These are phyloP conservation scores for Mamestra brassicae DNA, from an alignment of 2,888 invertebrate genomes.

Conservation along the genomic window DNA sequence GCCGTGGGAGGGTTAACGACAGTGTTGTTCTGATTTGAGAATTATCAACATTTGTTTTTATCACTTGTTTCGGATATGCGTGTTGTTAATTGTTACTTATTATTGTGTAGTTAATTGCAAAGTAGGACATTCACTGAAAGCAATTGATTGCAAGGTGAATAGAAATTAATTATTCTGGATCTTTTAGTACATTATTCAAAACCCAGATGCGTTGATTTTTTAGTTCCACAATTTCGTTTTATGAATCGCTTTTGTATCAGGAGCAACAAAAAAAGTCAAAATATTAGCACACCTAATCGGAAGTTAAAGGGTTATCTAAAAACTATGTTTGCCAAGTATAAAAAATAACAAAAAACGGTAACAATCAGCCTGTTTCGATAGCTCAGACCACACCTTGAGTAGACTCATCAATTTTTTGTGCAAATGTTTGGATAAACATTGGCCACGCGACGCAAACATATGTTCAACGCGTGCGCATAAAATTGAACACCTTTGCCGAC, in stretches of 20 bases:
- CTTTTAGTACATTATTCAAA: no score
- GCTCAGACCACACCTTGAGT: conserved; percentile 76
- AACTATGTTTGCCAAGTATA: conserved; percentile 30
- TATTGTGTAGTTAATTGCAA: neutral
- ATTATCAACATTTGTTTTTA: conserved; percentile 57
- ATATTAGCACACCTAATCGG: conserved; percentile 45
- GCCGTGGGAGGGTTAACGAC: conserved; percentile 76
- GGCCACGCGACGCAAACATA: conserved; percentile 76
- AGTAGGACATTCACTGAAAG: neutral
- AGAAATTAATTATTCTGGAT: neutral
- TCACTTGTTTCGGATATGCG: conserved; percentile 40
- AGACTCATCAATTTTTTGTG: conserved; percentile 73
- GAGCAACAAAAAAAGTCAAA: conserved; percentile 31
- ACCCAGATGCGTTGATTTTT: no score
- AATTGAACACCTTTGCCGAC: conserved; percentile 83
- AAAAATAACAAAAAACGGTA: conserved; percentile 55
- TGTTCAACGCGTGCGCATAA: conserved; percentile 81
- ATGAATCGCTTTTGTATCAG: no score
- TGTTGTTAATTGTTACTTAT: neutral
- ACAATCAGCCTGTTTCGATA: conserved; percentile 69
- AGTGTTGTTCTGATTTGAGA: conserved; percentile 60
- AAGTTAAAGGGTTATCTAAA: conserved; percentile 46
- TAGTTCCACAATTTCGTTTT: no score
- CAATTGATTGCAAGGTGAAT: neutral
- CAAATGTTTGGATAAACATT: conserved; percentile 75